A percentile compares a stretch with the other conserved stretches of the same genome.
Evolutionary conservation across 2,888 invertebrate genomes (phyloP).

Genomic region (Pemphredon lugubris): DNA sequence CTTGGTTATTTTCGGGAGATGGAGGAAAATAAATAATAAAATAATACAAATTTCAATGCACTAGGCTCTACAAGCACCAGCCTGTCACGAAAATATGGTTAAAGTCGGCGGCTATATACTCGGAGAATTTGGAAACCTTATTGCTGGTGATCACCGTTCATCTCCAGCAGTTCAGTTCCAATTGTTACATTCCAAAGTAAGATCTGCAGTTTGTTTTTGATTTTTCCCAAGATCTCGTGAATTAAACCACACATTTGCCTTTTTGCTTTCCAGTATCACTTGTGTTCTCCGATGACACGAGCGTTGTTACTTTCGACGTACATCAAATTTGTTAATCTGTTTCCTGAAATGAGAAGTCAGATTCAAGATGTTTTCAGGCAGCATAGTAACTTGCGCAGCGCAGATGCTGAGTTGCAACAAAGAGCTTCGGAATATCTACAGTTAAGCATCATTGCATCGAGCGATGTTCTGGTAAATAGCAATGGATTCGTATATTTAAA

Average conservation of each 20-base stretch:
- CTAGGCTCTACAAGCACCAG: conserved; percentile 97
- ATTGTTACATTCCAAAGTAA: conserved; percentile 95
- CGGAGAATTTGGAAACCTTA: conserved; percentile 99
- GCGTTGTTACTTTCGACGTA: conserved; percentile 98
- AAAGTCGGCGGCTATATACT: conserved; percentile 99
- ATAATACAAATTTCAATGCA: too few species aligned
- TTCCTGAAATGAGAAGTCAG: conserved; percentile 97
- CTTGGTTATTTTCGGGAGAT: background rate
- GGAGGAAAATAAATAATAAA: too few species aligned
- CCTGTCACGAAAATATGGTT: conserved; percentile 99
- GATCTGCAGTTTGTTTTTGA: conserved; percentile 11
- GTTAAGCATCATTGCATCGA: conserved; percentile 96
- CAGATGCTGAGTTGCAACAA: conserved; percentile 99
- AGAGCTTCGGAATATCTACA: conserved; percentile 98
- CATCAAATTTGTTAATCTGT: conserved; percentile 99
- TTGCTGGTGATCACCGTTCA: conserved; percentile 98
- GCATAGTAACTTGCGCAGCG: conserved; percentile 97
- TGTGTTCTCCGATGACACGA: conserved; percentile 98
- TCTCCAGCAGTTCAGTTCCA: conserved; percentile 99
- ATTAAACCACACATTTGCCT: too few species aligned
- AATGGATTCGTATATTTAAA: background rate
- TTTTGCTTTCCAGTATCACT: conserved; percentile 88
- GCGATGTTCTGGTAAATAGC: conserved; percentile 91
- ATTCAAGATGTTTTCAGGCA: conserved; percentile 97
- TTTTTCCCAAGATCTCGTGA: background rate